These are phyloP conservation scores for Lasioglossum calceatum DNA, from an alignment of 2,888 invertebrate genomes.

Conservation along the genomic window DNA sequence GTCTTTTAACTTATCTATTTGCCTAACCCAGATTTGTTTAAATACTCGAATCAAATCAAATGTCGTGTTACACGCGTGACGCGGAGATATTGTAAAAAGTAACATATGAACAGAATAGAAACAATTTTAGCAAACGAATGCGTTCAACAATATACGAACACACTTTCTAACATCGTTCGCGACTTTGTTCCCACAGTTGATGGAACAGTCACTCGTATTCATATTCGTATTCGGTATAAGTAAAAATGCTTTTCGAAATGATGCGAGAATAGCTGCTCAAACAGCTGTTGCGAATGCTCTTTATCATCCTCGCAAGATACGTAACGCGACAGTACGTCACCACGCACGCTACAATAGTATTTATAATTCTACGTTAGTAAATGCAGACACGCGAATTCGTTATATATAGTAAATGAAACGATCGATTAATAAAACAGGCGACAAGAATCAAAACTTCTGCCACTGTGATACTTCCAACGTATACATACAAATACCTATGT, in stretches of 20 bases:
- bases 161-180: not conserved
- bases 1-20: constrained; percentile 62
- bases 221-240: not conserved
- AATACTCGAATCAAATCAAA: constrained; percentile 22
- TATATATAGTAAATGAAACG: not conserved
- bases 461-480: not conserved
- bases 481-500: not conserved
- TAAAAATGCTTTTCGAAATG: not conserved
- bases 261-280: not conserved
- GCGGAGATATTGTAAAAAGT: not conserved
- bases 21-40: constrained; percentile 25
- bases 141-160: not conserved
- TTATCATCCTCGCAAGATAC: not conserved
- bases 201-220: not conserved
- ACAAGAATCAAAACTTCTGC: not conserved
- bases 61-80: not conserved
- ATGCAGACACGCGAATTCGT: constrained; percentile 7
- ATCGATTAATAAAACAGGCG: not conserved
- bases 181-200: not conserved
- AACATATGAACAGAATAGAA: too few relatives aligned
- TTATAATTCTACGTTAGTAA: constrained; percentile 1
- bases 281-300: not conserved
- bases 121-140: too few relatives aligned
- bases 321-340: constrained; percentile 1
- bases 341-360: not conserved